Percentiles rank a stretch among this genome's conserved stretches.
These are phyloP conservation scores for Aleiodes alternator DNA, from an alignment of 2,888 invertebrate species.

Conservation along the genomic window DNA sequence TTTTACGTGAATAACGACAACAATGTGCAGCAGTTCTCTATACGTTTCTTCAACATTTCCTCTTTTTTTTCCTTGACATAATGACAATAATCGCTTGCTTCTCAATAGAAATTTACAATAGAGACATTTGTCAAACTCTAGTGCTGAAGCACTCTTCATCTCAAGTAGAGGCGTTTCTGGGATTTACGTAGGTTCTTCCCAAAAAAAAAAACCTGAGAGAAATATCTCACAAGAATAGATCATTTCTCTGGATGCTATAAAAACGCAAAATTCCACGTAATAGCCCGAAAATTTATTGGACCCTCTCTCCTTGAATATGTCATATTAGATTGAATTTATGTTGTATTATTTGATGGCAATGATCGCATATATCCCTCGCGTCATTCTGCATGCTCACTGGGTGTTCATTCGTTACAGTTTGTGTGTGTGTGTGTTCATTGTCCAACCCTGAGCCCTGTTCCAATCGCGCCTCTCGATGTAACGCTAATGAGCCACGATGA, in stretches of 20 bases:
- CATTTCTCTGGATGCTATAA: not conserved
- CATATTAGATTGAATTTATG: conserved; percentile 20
- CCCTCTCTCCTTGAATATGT: conserved; percentile 6
- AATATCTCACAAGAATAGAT: conserved; percentile 16
- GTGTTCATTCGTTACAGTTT: conserved; percentile 67
- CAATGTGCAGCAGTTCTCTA: conserved; percentile 12
- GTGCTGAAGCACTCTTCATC: conserved; percentile 62
- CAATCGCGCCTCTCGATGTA: conserved; percentile 61
- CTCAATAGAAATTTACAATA: conserved; percentile 52
- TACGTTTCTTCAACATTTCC: conserved; percentile 24
- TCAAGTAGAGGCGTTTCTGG: conserved; percentile 46
- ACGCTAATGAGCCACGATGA: conserved; percentile 71
- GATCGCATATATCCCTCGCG: conserved; percentile 36
- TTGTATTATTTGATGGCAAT: conserved; percentile 9
- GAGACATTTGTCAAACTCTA: conserved; percentile 60
- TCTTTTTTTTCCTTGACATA: conserved; percentile 35
- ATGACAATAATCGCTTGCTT: conserved; percentile 42
- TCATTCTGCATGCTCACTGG: conserved; percentile 65
- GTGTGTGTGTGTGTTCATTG: conserved; percentile 51
- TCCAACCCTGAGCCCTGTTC: conserved; percentile 57
- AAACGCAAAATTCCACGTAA: not conserved
- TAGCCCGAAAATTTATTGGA: not conserved
- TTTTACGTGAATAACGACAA: conserved; percentile 41
- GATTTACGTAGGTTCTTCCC: conserved; percentile 18
- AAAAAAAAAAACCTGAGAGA: not conserved